Conservation (phyloP, 2,888 invertebrate genomes). For the Luperina nickerlii region DNA sequence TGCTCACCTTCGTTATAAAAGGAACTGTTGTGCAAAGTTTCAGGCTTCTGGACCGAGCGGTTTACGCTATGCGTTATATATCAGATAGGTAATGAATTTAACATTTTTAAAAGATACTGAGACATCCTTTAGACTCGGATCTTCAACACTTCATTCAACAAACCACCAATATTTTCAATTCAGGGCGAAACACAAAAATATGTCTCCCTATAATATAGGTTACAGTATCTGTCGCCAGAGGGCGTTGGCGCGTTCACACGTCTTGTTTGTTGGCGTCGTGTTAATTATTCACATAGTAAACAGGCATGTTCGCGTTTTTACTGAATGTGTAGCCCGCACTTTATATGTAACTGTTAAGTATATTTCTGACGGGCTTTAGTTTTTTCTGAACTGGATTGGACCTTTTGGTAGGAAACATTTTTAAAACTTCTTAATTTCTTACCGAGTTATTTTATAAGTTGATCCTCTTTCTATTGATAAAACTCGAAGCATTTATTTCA, state of each 20-base stretch:
- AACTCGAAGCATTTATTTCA: not conserved
- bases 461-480: not conserved
- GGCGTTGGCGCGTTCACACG: slow-evolving; percentile 77
- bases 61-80: not conserved
- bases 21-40: not conserved
- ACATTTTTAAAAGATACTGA: not conserved
- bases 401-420: slow-evolving; percentile 1
- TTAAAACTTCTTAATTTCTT: not conserved
- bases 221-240: slow-evolving; percentile 67
- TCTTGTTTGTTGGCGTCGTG: slow-evolving; percentile 76
- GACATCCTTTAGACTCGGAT: too few species aligned
- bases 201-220: slow-evolving; percentile 62
- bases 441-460: not conserved
- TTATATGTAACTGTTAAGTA: slow-evolving; percentile 58
- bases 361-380: slow-evolving; percentile 21
- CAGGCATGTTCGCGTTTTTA: slow-evolving; percentile 77
- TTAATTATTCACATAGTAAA: slow-evolving; percentile 83
- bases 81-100: not conserved
- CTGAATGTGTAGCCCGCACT: slow-evolving; percentile 69
- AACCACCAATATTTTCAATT: not conserved
- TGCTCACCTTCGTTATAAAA: not conserved
- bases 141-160: not conserved
- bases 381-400: not conserved
- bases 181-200: slow-evolving; percentile 27
- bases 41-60: not conserved